Evolutionary conservation across 1,140 invertebrate species (phyloP), one percentile per base, ranked within the genome.

Genomic region (Ditylenchus dipsaci): DNA sequence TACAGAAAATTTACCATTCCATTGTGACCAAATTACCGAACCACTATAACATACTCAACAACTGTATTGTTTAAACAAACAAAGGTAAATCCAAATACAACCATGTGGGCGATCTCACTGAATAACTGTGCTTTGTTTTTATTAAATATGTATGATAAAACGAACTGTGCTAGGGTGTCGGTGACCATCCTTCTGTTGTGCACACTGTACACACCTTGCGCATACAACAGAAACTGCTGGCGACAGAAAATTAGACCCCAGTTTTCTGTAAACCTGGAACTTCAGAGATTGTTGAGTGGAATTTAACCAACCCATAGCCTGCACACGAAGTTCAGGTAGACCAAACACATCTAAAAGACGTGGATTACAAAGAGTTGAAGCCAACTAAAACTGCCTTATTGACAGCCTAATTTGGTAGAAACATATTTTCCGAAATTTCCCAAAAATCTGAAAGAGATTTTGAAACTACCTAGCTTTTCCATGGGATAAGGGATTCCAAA

Each of bases 401-500:
- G 23, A 3, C 15, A 17, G 49, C 49, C 15, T 53, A 21, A 13
- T 45, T 13, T 45, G n/a, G 11, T 26, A 7, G 15, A 17, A 53
- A 17, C 3, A 15, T 53, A 19, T 3, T 15, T 53, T 53, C 23
- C 49, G 23, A 53, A 53, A 53, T 53, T 3, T 38, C 11, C 33
- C 33, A 11, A 38, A 38, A 5, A 5, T 38, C 3, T 38, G 3
- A 38, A 38, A 38, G 11, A 38, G 33, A 3, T 38, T 5, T 38
- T 38, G 33, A 38, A 38, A 15, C 15, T 21, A 73, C 66, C 61
- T 61, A 69, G 53, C 75, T 85, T 85, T 27, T 77, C 77, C 15
- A 85, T 70, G 11, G 91, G 90, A 85, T 92, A 94, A 67, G 87
- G 85, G 33, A 91, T 87, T 45, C 89, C 88, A 82, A 93, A 91